Evolutionary conservation across 2,113 vertebrate genomes (phyloP), one percentile per base, ranked within the genome.

Genomic region (Struthidea cinerea): DNA sequence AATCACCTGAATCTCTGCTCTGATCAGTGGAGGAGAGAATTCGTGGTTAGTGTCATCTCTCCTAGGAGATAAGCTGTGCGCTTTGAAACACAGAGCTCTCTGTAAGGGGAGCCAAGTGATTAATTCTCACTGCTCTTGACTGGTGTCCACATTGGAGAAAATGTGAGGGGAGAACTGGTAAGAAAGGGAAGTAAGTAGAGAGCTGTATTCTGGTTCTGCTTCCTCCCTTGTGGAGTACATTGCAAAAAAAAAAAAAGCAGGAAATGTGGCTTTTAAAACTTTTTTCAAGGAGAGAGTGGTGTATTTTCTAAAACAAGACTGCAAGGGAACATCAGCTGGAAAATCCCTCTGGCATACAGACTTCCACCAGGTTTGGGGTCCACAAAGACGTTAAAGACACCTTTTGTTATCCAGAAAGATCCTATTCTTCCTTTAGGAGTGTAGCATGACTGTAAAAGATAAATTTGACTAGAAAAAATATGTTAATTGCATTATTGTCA

Each of bases 161-260:
- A 61, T 5, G 15, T 53, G 24, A 67, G 9, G 21, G 7, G 8
- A 56, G 15, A 79, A 50, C 2, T 61, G 44, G 33, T 50, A 41
- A 83, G 44, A 50, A 50, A 74, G 18, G 13, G 11, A 78, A 74
- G 4, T 10, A 63, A 63, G 10, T 3, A 41, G 28, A 55, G 30
- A 47, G 13, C 49, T 74, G 7, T 79, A 30, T 78, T 41, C 52
- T 42, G 7, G 23, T 42, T 76, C n/a, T 84, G 11, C 47, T 71
- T 61, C 23, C 10, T 87, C 52, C 22, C 16, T 64, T 0, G 0
- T 35, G 39, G 28, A 64, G 10, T 14, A 33, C 2, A 2, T 28
- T 67, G 11, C 11, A 21, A 46, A 41, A 46, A 63, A 68, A 42
- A 41, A 46, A 63, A 63, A 42, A 7, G 10, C 12, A 74, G 14